These are phyloP conservation scores for Caenorhabditis becei DNA, from an alignment of 2,888 invertebrate species.

Conservation along the genomic window DNA sequence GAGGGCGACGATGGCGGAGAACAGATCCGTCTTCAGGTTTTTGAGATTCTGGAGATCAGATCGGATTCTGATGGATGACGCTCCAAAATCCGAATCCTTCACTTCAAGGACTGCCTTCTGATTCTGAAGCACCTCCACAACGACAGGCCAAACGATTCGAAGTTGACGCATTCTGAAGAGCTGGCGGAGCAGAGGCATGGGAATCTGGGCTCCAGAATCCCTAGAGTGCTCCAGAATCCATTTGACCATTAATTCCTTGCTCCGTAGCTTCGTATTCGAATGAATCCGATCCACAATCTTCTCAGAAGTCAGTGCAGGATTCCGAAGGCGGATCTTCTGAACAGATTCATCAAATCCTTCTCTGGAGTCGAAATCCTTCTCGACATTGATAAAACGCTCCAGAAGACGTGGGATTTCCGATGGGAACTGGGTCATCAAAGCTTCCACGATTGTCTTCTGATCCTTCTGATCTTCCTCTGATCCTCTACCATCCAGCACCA, in stretches of 20 bases:
- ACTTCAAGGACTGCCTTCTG: background rate
- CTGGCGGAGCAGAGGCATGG: too few relatives aligned
- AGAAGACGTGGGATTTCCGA: background rate
- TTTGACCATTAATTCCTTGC: constrained; percentile 18
- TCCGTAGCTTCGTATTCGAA: constrained; percentile 29
- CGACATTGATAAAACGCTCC: constrained; percentile 25
- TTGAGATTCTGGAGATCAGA: background rate
- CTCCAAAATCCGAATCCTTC: background rate
- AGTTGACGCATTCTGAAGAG: constrained; percentile 18
- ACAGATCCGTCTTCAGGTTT: background rate
- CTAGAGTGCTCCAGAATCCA: constrained; percentile 13
- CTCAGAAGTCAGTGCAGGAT: background rate
- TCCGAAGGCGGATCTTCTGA: background rate
- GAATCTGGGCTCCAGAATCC: background rate
- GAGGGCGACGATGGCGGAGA: constrained; percentile 25
- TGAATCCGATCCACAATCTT: constrained; percentile 34
- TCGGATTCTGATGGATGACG: background rate
- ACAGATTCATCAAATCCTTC: constrained; percentile 47
- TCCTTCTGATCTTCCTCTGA: background rate
- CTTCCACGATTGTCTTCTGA: background rate
- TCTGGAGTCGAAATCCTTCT: constrained; percentile 22
- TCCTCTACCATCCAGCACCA: constrained; percentile 27
- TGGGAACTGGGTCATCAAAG: background rate
- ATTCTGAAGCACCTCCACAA: constrained; percentile 1
- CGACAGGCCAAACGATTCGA: background rate